Conservation (phyloP, 2,113 vertebrate genomes). For the Silurus asotus region DNA sequence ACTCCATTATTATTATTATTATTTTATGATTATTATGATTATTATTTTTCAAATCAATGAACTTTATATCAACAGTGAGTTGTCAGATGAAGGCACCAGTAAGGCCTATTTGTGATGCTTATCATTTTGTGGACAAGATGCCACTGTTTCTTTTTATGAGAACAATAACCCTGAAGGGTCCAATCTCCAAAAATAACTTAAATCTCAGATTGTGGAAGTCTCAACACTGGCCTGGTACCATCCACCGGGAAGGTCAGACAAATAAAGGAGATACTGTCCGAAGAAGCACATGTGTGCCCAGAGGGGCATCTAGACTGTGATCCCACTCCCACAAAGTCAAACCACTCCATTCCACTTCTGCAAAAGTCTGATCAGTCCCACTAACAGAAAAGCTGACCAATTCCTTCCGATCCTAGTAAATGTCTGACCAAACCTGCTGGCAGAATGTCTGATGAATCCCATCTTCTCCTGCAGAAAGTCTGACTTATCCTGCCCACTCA, state of each 20-base stretch:
- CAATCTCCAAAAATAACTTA: neutral
- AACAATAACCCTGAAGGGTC: slow-evolving; percentile 4
- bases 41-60: slow-evolving; percentile 59
- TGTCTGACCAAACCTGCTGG: neutral
- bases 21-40: too few species aligned
- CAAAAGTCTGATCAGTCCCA: neutral
- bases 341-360: neutral
- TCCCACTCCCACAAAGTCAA: neutral
- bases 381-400: neutral
- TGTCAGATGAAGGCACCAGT: slow-evolving; percentile 43
- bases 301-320: neutral
- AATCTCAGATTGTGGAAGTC: neutral
- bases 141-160: slow-evolving; percentile 55
- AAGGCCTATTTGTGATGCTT: slow-evolving; percentile 60
- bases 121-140: slow-evolving; percentile 49
- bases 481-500: neutral
- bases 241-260: neutral
- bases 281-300: neutral
- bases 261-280: neutral
- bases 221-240: neutral
- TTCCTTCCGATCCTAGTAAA: neutral
- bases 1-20: slow-evolving; percentile 29
- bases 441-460: neutral
- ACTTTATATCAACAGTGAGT: slow-evolving; percentile 61
- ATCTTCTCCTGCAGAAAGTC: neutral